phyloP scores from a whole-genome alignment of 2,888 invertebrate species.

The Caenorhabditis afra region DNA sequence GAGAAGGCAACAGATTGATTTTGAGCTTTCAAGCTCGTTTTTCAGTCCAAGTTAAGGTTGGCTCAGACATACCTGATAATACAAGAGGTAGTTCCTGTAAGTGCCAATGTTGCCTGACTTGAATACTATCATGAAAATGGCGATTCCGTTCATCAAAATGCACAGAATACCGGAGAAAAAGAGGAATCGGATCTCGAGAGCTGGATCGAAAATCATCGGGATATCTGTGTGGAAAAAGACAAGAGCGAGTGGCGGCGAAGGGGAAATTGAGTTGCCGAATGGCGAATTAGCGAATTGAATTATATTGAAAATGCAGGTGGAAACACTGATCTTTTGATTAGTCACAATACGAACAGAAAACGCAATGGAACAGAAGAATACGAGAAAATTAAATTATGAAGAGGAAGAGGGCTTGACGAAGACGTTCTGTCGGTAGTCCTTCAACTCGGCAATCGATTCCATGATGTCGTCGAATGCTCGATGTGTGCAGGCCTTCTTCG shows the following conservation, averaged over 20 bases:
- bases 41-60: no score
- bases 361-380: neutral
- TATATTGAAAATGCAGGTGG: neutral
- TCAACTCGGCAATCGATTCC: conserved; percentile 85
- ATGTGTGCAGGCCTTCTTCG: conserved; percentile 80
- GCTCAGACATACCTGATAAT: conserved; percentile 26
- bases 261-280: neutral
- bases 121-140: conserved; percentile 31
- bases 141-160: conserved; percentile 13
- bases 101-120: conserved; percentile 41
- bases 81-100: conserved; percentile 28
- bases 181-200: conserved; percentile 25
- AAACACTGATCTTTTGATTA: neutral
- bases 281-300: neutral
- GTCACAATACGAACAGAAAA: neutral
- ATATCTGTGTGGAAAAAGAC: neutral
- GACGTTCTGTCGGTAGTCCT: conserved; percentile 87
- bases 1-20: no score
- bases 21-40: no score
- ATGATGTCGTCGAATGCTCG: conserved; percentile 87
- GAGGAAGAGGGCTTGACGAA: conserved; percentile 81
- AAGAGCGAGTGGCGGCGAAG: neutral
- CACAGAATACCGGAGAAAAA: conserved; percentile 20
- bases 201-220: conserved; percentile 28
- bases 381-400: neutral